Evolutionary conservation across 2,113 vertebrate genomes (phyloP).

Genomic region (Paratilapia polleni): DNA sequence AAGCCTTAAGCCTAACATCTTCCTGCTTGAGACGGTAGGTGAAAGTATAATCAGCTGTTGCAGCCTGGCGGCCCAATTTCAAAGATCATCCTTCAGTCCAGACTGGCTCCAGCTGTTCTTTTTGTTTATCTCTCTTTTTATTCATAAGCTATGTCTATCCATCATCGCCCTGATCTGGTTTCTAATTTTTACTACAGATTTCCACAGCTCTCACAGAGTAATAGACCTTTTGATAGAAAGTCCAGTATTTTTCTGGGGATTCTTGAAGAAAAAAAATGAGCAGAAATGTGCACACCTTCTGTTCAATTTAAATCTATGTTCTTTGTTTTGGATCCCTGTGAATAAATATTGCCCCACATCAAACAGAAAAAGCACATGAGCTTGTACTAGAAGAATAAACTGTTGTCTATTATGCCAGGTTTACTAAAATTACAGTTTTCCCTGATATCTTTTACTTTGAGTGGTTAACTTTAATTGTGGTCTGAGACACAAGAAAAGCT

Average conservation of each 20-base stretch:
- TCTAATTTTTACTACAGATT: neutral
- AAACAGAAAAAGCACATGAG: neutral
- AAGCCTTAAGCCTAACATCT: slow-evolving; percentile 53
- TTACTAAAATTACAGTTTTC: neutral
- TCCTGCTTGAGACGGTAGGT: slow-evolving; percentile 43
- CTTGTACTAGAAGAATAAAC: neutral
- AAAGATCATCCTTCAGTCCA: slow-evolving; percentile 14
- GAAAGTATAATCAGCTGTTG: slow-evolving; percentile 67
- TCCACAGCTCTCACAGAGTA: neutral
- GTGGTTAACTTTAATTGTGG: neutral
- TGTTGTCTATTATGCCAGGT: neutral
- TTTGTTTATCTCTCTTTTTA: slow-evolving; percentile 1
- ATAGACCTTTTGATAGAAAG: neutral
- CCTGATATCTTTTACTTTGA: neutral
- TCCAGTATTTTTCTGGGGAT: neutral
- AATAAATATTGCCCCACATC: neutral
- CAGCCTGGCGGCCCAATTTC: neutral
- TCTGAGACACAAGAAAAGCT: neutral
- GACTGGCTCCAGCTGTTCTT: slow-evolving; percentile 49
- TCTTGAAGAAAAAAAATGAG: neutral
- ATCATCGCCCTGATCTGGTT: neutral
- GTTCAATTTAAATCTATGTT: neutral
- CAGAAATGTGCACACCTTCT: neutral
- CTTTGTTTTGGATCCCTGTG: neutral
- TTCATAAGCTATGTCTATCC: neutral